Conservation (phyloP, 1,140 invertebrate genomes). For the Melitaea cinxia region DNA sequence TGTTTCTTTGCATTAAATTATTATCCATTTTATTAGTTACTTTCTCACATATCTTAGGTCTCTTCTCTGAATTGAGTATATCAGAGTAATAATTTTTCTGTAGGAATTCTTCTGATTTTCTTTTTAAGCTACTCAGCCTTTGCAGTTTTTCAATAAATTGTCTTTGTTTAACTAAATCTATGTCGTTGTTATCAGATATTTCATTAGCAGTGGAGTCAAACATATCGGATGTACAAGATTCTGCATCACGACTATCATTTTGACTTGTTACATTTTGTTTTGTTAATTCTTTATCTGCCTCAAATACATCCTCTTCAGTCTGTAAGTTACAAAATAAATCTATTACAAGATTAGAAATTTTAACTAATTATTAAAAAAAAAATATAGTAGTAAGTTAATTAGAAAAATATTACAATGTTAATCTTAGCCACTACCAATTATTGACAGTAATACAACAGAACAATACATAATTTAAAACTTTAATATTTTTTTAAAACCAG, state of each 20-base stretch:
- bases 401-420: too few relatives aligned
- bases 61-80: slow-evolving; percentile 66
- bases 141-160: slow-evolving; percentile 75
- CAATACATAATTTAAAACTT: too few relatives aligned
- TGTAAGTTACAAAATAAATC: slow-evolving; percentile 47
- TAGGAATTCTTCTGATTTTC: slow-evolving; percentile 77
- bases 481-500: too few relatives aligned
- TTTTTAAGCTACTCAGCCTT: slow-evolving; percentile 72
- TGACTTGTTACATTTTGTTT: slow-evolving; percentile 55
- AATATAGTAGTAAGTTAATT: too few relatives aligned
- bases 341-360: neutral
- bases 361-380: neutral
- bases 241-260: slow-evolving; percentile 57
- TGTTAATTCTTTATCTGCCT: slow-evolving; percentile 62
- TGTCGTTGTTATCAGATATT: slow-evolving; percentile 53
- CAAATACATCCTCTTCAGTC: slow-evolving; percentile 71
- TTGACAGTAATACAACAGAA: too few relatives aligned
- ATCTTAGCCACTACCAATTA: too few relatives aligned
- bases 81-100: slow-evolving; percentile 71
- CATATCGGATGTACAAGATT: slow-evolving; percentile 59
- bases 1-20: slow-evolving; percentile 48
- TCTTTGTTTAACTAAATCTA: slow-evolving; percentile 67
- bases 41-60: slow-evolving; percentile 72
- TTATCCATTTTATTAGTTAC: slow-evolving; percentile 60
- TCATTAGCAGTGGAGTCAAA: slow-evolving; percentile 62